These are phyloP conservation scores for Eulemur albifrons DNA, from an alignment of 2,797 vertebrate species.

Conservation along the genomic window DNA sequence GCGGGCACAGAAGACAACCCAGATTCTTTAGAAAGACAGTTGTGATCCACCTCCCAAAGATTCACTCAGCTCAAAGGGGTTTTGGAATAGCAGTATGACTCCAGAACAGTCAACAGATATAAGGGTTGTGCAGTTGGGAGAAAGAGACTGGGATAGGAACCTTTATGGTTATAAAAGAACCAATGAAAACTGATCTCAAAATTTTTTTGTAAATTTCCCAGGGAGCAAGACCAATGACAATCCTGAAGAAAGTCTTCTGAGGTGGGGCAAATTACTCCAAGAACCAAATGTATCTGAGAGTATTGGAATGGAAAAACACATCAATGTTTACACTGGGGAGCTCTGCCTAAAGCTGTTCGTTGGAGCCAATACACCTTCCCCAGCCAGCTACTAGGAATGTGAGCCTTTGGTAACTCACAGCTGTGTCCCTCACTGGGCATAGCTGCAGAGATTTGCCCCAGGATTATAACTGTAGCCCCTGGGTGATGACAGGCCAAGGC, in stretches of 20 bases:
- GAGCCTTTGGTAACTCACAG: neutral
- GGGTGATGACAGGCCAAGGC: too few relatives aligned
- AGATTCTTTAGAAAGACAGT: neutral
- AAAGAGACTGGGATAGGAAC: neutral
- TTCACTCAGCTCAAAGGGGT: fast-evolving
- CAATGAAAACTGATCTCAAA: neutral
- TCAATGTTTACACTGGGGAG: fast-evolving
- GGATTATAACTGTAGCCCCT: neutral
- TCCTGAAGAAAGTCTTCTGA: neutral
- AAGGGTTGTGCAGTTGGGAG: fast-evolving
- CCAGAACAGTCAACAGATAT: neutral
- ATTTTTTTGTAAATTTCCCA: neutral
- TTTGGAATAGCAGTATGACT: too few relatives aligned
- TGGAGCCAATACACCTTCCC: neutral
- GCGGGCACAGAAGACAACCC: neutral
- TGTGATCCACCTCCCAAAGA: neutral
- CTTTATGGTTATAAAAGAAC: neutral
- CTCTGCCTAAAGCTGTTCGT: neutral
- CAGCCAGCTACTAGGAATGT: fast-evolving
- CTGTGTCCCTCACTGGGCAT: neutral
- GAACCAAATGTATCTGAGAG: fast-evolving
- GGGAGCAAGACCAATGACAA: neutral
- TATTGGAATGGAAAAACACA: fast-evolving
- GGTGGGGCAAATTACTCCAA: neutral
- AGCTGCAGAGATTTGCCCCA: neutral